A percentile compares a stretch with the other conserved stretches of the same genome.
phyloP scores from a whole-genome alignment of 1,140 invertebrate genomes.

The Campoletis sonorensis region DNA sequence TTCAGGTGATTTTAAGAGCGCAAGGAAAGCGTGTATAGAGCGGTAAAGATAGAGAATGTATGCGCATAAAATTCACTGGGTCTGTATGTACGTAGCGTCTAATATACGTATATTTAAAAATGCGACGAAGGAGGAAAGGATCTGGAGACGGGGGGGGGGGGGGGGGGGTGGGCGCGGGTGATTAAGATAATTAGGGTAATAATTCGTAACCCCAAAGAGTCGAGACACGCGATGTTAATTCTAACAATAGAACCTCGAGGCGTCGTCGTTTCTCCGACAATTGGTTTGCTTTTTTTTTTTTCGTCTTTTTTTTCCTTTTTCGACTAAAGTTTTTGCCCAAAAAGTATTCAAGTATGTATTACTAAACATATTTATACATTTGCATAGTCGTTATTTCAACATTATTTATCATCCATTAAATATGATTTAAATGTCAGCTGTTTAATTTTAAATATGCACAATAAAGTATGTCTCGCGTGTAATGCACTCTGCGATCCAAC shows the following conservation, averaged over 20 bases:
- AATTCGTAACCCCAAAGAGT: conserved; percentile 58
- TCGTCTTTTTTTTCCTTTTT: background rate
- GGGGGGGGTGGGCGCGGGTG: conserved; percentile 45
- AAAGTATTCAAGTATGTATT: too few species aligned
- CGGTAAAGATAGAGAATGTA: background rate
- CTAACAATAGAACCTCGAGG: conserved; percentile 51
- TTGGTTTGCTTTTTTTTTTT: conserved; percentile 19
- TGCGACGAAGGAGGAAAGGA: conserved; percentile 35
- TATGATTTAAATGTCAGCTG: too few species aligned
- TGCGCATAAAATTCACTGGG: background rate
- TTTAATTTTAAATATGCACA: too few species aligned
- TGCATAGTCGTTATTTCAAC: too few species aligned
- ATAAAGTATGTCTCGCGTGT: too few species aligned
- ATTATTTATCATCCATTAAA: too few species aligned
- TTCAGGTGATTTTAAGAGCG: too few species aligned
- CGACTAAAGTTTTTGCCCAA: too few species aligned
- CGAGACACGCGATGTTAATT: conserved; percentile 65
- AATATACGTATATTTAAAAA: background rate
- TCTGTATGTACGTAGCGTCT: background rate
- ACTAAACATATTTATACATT: too few species aligned
- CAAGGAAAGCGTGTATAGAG: too few species aligned
- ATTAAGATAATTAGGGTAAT: conserved; percentile 71
- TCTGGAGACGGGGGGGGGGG: background rate
- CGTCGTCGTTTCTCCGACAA: conserved; percentile 27
- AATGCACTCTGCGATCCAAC: too few species aligned